Base-by-base conservation (phyloP, 92 coral and sea anemone species). In the Nematostella vectensis region DNA sequence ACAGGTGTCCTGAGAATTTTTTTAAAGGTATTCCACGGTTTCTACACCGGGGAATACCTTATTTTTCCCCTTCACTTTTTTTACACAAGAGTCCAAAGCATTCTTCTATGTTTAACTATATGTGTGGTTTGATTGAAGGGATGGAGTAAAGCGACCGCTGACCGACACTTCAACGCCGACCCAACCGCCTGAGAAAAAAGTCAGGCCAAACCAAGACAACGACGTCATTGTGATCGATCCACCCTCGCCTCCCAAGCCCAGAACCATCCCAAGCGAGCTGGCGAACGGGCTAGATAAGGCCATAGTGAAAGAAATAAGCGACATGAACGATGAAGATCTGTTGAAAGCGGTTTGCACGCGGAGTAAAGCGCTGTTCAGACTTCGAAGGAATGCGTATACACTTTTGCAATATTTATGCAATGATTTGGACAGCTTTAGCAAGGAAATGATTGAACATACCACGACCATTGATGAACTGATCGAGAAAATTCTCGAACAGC, bases 371-470 rank as follows among this genome's bases (percentile, higher is more conserved):
- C 68, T 93, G 42, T 76, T 79, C 28, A 31, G 48, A 11, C 61
- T 93, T 18, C 85, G 99, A 2, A 72, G 58, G 16, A 87, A 93
- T 65, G 99, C 87, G 0, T 86, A 87, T 55, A 87, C 76, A 54
- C 72, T 93, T 37, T 61, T 93, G 30, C 79, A 82, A 27, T 87
- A 86, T 4, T 68, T 93, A 0, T 96, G 86, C 3, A 93, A 96
- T 0, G 99, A 93, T 69, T 54, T 93, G 49, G 99, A 93, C 16
- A 80, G 86, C 24, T 88, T 76, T n/a, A 96, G 82, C 29, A 69
- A 57, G 8, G 31, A 63, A 2, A 74, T 70, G 22, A 75, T 75
- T 29, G 59, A 70, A 22, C 70, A 85, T 6, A 77, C 80, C 26
- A 59, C 79, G 24, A 81, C 87, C 1, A 79, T 93, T 2, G 99